These are phyloP conservation scores for Lamprotornis superbus DNA, from an alignment of 2,113 vertebrate species.

Conservation along the genomic window DNA sequence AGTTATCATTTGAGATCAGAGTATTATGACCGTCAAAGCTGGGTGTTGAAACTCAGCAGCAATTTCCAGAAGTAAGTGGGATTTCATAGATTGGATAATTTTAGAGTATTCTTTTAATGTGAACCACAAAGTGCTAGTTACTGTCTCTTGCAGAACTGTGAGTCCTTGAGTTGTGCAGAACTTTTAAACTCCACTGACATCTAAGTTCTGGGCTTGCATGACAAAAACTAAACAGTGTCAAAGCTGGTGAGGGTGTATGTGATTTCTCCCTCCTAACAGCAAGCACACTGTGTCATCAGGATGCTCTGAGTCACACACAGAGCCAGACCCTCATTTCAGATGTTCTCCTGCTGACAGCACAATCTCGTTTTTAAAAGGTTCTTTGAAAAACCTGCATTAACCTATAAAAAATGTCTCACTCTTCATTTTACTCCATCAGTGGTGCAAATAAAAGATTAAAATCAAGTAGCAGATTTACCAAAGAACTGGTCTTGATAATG, in stretches of 20 bases:
- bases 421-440: neutral
- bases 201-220: neutral
- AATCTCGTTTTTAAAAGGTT: neutral
- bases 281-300: slow-evolving; percentile 16
- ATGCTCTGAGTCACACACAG: slow-evolving; percentile 38
- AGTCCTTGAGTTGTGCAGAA: neutral
- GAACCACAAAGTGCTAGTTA: slow-evolving; percentile 47
- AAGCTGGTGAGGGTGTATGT: neutral
- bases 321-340: slow-evolving; percentile 22
- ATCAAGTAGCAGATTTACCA: slow-evolving; percentile 67
- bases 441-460: neutral
- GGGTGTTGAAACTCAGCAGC: neutral
- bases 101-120: slow-evolving; percentile 30
- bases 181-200: slow-evolving; percentile 23
- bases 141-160: neutral
- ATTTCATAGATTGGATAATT: slow-evolving; percentile 54
- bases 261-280: neutral
- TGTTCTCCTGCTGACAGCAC: slow-evolving; percentile 1
- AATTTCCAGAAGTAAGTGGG: slow-evolving; percentile 23
- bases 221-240: slow-evolving; percentile 41
- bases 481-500: slow-evolving; percentile 86
- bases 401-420: neutral
- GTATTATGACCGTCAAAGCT: neutral
- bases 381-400: neutral
- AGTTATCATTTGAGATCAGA: neutral